Base-by-base conservation (phyloP, 2,113 vertebrate species). In the Hyla sarda region DNA sequence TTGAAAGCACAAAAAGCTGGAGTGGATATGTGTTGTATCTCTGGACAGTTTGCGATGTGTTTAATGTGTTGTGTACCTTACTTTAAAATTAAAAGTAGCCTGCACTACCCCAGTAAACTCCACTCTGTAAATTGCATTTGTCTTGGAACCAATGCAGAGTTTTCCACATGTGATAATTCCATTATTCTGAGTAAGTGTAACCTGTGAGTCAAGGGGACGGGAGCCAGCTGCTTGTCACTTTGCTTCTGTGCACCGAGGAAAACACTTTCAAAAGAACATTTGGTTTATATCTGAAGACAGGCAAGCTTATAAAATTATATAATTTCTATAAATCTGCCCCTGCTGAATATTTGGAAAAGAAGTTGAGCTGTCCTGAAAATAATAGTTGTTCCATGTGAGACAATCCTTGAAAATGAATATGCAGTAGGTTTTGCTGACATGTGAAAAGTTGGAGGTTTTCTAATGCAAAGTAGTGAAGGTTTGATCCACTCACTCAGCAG, bases 291-390 rank as follows among this genome's bases (percentile, higher is more conserved):
- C 82, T 60, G 72, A 90, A 90, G 84, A 87, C 85, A 88, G 76
- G 80, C 80, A 89, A 62, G n/a, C 89, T 90, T 92, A 87, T 90
- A 91, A 88, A 89, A 89, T 91, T 90, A 92, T 91, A 88, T 92
- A 89, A 91, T 91, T 83, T 83, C 85, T 87, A 52, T 87, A 83
- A 85, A 67, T 79, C 78, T 86, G 56, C 85, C 80, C 0, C 56
- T 80, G 58, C 37, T 41, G 84, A 88, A 75, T 88, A 69, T 87
- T 90, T 89, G 86, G 71, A 87, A 25, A 78, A 85, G 86, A 83
- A 89, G 67, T 81, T 19, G 21, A 80, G 88, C 87, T 85, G 83
- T 83, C 69, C 65, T 83, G 87, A 85, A 69, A 62, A 74, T 86
- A 54, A 73, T 74, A 69, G 80, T 77, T 76, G 58, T 41, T 72